Evolutionary conservation across 1,140 invertebrate species (phyloP), one percentile per base, ranked within the genome.

Genomic region (Atta colombica): DNA sequence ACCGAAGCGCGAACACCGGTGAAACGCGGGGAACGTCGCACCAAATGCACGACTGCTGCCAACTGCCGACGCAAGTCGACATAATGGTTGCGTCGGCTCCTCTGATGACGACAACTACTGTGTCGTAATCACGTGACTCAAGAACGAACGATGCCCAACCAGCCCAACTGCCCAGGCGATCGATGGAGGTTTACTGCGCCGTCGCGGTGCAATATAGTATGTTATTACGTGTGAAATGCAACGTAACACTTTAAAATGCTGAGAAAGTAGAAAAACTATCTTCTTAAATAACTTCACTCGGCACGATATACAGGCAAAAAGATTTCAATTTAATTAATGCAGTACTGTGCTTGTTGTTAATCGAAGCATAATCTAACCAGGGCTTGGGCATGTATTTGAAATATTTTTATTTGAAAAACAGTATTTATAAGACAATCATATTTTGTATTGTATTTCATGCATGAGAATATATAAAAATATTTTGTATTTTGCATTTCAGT

Each of bases 181-280:
- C 89, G 87, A 91, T 91, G 75, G 25, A 68, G 7, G 31, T 28
- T 21, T 28, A 55, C 35, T 84, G 87, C 89, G 82, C 35, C 77
- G 77, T 68, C 71, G 58, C 49, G 6, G 8, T 45, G 28, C 65
- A 39, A 39, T 31, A 39, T 8, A 39, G 1, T 35, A 45, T 5
- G 39, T 18, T 65, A 12, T 65, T 65, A 3, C 28, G 61, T 16
- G 5, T 3, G 0, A 63, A 7, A 28, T 14, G 60, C 4, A 66
- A 66, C 3, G n/a, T 39, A 31, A 65, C 2, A 3, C n/a, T 66
- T 39, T 66, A 0, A 66, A 66, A 8, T 39, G 5, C 10, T 21
- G 65, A 35, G 7, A 66, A 66, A 16, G 5, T 12, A 12, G 31
- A 66, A 8, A 31, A 35, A 35, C 1, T 66, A n/a, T 39, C 8